Percentiles rank a stretch among this genome's conserved stretches.
phyloP scores from a whole-genome alignment of 2,113 vertebrate species.

The Tragelaphus scriptus region DNA sequence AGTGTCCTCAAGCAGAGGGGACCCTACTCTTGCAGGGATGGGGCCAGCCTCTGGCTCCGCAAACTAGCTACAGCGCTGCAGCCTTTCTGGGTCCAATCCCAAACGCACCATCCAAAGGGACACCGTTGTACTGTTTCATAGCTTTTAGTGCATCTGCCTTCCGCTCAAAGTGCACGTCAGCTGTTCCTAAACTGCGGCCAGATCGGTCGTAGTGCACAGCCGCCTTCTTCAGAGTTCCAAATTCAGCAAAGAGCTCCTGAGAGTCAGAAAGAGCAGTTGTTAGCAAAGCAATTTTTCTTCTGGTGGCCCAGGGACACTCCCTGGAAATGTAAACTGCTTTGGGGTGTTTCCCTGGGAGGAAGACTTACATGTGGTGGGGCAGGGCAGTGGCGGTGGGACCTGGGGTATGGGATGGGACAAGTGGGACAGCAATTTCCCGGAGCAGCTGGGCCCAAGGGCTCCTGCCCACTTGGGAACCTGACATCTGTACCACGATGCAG shows the following conservation, averaged over 20 bases:
- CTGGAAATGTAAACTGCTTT: not conserved
- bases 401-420: not conserved
- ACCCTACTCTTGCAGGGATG: conserved; percentile 10
- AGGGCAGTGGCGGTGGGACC: not conserved
- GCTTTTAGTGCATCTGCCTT: conserved; percentile 97
- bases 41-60: conserved; percentile 51
- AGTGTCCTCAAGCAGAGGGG: conserved; percentile 48
- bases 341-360: not conserved
- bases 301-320: not conserved
- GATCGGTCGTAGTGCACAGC: conserved; percentile 98
- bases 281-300: not conserved
- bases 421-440: not conserved
- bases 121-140: conserved; percentile 99
- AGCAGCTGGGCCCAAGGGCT: not conserved
- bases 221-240: conserved; percentile 96
- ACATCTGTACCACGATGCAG: not conserved
- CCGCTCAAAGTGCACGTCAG: conserved; percentile 97
- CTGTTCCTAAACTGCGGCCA: conserved; percentile 94
- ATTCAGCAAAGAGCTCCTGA: conserved; percentile 97
- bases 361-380: not conserved
- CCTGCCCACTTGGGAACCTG: not conserved
- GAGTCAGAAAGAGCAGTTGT: rapidly evolving
- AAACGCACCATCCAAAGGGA: conserved; percentile 92
- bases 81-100: not conserved
- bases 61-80: not conserved